phyloP scores from a whole-genome alignment of 2,113 vertebrate genomes.

The Turdus rufiventris region DNA sequence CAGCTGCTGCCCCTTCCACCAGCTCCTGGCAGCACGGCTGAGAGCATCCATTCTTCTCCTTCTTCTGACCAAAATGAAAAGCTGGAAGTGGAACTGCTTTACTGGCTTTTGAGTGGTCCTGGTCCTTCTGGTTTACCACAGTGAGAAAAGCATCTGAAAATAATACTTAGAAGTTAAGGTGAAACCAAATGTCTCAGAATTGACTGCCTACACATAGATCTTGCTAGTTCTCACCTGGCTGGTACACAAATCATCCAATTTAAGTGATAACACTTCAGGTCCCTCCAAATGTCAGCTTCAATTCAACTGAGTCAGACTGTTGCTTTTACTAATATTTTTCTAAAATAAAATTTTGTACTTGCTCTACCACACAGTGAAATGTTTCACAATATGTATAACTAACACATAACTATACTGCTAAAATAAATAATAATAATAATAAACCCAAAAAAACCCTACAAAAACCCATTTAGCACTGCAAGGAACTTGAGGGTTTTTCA shows the following conservation, averaged over 20 bases:
- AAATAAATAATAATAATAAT: not conserved
- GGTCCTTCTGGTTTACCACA: not conserved
- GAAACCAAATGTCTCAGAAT: not conserved
- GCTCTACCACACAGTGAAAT: not conserved
- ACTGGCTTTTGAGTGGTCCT: not conserved
- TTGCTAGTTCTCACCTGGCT: not conserved
- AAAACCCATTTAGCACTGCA: not conserved
- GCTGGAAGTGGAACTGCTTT: not conserved
- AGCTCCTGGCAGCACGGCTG: rapidly evolving
- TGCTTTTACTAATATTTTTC: not conserved
- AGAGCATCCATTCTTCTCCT: not conserved
- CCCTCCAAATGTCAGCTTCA: not conserved
- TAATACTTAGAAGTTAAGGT: not conserved
- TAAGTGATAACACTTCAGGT: not conserved
- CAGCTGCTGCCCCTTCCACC: not conserved
- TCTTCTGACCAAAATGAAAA: not conserved
- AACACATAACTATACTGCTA: not conserved
- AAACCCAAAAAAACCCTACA: not conserved
- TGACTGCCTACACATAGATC: not conserved
- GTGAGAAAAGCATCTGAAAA: not conserved
- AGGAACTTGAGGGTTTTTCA: not conserved
- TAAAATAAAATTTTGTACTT: not conserved
- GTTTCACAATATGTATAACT: not conserved
- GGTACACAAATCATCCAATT: not conserved
- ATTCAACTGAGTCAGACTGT: not conserved